Percentiles rank a stretch among this genome's conserved stretches.
Evolutionary conservation across 2,888 invertebrate species (phyloP).

Genomic region (Heliothis peltigera): DNA sequence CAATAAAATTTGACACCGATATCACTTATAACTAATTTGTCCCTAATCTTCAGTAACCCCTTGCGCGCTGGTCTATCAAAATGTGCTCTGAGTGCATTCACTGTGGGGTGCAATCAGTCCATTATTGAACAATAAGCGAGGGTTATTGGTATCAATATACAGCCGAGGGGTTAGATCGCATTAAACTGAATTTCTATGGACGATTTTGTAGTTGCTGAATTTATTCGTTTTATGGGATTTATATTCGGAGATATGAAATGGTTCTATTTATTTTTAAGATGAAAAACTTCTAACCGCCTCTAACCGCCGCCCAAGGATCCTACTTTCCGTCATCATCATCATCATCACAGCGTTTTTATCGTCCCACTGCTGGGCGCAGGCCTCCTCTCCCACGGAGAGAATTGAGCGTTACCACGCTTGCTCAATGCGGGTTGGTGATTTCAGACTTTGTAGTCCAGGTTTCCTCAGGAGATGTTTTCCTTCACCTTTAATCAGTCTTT

Average conservation of each 20-base stretch:
- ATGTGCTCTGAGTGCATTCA: conserved; percentile 46
- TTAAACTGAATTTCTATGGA: conserved; percentile 45
- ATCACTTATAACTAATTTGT: conserved; percentile 13
- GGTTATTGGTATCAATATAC: conserved; percentile 73
- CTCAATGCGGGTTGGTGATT: too few species aligned
- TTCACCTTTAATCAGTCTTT: too few species aligned
- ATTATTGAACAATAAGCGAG: conserved; percentile 76
- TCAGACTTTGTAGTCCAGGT: too few species aligned
- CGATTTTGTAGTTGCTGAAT: not conserved
- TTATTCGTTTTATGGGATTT: not conserved
- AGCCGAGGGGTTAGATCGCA: conserved; percentile 56
- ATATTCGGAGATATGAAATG: not conserved
- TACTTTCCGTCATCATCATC: too few species aligned
- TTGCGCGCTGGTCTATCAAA: conserved; percentile 49
- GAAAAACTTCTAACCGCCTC: too few species aligned
- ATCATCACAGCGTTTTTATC: too few species aligned
- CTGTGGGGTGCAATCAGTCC: conserved; percentile 61
- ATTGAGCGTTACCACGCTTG: too few species aligned
- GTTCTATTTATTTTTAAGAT: too few species aligned
- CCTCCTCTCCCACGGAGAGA: too few species aligned
- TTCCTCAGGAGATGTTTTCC: too few species aligned
- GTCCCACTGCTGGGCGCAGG: too few species aligned
- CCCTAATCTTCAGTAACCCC: conserved; percentile 37
- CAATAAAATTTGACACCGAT: not conserved
- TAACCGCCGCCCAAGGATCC: too few species aligned